Base-by-base conservation (phyloP, 1,140 invertebrate genomes). In the Drosophila chauvacae region DNA sequence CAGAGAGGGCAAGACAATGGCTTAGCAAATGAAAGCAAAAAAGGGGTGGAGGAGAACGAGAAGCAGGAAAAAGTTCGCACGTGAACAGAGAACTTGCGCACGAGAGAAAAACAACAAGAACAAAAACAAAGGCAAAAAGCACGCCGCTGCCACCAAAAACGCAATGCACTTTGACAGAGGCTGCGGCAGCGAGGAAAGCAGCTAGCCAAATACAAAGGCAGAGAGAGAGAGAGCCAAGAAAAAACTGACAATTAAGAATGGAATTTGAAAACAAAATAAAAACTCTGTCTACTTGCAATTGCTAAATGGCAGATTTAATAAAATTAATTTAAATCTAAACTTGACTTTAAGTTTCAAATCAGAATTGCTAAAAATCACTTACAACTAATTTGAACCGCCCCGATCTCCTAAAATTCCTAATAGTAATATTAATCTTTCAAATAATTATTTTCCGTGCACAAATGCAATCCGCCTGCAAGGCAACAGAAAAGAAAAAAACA, bases 111-210 rank as follows among this genome's bases (percentile, higher is more conserved):
- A 57, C 55, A 88, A 69, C 51, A 72, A 59, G 16, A 71, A 69
- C 35, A 77, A 62, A 53, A 81, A 82, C 68, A 80, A 70, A 48
- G 39, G 20, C 47, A 59, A 60, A 61, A 58, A 20, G 41, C 33
- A 60, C 28, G 35, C 53, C 81, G 51, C 74, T 81, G 47, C 18
- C 53, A 63, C 60, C 48, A 64, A 79, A 79, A 90, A 85, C 74
- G 78, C 80, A 83, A 50, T 83, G 83, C 83, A 87, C 82, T 86
- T 86, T 88, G 77, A 45, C 56, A 48, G 56, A 53, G 42, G 35
- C 41, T 61, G 16, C 44, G 57, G 16, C 47, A 41, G 18, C 64
- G 11, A n/a, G n/a, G 35, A 42, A 47, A 16, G 35, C 28, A 28
- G 35, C 7, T 23, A 23, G 42, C 18, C 41, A 39, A 69, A 76